Base-by-base conservation (phyloP, 2,888 invertebrate species). In the Pseudolycoriella hygida region DNA sequence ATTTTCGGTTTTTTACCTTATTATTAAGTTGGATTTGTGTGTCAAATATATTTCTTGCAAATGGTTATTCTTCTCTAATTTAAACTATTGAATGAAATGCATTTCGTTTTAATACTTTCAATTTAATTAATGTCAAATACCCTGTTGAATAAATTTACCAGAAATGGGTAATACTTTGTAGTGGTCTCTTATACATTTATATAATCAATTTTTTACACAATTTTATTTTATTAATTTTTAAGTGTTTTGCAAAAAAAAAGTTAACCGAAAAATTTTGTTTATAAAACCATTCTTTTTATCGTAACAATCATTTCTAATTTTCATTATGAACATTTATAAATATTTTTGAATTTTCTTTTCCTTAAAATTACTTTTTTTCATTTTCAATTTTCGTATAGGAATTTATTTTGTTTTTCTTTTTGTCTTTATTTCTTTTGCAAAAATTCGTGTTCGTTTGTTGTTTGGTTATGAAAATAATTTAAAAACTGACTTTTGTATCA, bases 101-200 rank as follows among this genome's bases (percentile, higher is more conserved):
- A 8, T 25, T 25, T 25, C 25, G 25, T 25, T 25, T 37, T 37
- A 4, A 12, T 39, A 6, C 11, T 39, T 39, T 17, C 3, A 15
- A 39, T 17, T 39, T 39, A 17, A 8, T 39, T 39, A 39, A 39
- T 39, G 39, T 39, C 39, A 39, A 39, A 39, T 39, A 39, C 39
- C 39, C 39, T 39, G 39, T 39, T 39, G 17, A 39, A 39, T 39
- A 39, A n/a, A 10, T 39, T 39, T 39, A 39, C 39, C 39, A 17
- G 39, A 39, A 39, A 39, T 15, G 39, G 39, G 39, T 39, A 39
- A 39, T 17, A 39, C 17, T 39, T 39, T 39, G 39, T 39, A 39
- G 14, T 39, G 39, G n/a, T 39, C 11, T 6, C 17, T 39, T 14
- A 14, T 39, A 15, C 11, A 17, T 15, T 15, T 5, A 39, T 15